Base-by-base conservation (phyloP, 2,888 invertebrate genomes). In the Clistopyga incitator region DNA sequence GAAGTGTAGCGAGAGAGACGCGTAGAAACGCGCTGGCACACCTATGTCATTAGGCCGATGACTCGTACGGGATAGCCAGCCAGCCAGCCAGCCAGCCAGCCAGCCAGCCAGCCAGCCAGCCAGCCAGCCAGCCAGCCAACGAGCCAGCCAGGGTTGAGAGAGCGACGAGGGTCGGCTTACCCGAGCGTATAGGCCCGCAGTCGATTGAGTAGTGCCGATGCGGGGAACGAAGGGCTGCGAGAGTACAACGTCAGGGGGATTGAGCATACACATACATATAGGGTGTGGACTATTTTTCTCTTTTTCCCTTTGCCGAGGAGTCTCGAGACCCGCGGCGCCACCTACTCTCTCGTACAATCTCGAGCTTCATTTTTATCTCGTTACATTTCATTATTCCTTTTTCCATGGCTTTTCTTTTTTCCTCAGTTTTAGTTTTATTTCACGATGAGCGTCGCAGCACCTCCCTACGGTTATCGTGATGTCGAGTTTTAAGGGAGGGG, bases 31-130 rank as follows among this genome's bases (percentile, higher is more conserved):
- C 65, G 78, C 65, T 70, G 81, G 84, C 83, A 90, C 89, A 89
- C 90, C 90, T 89, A 89, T 89, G 89, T 90, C 89, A 89, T 90
- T 90, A 90, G 89, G 86, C 84, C 89, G 87, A 88, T 89, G 88
- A 87, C 89, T 88, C 88, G 85, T 86, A 88, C 85, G 86, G 86
- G 87, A 88, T 88, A 87, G 87, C 84, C 86, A n/a, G n/a, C n/a
- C n/a, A n/a, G n/a, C n/a, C n/a, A n/a, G n/a, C n/a, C n/a, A n/a
- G n/a, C n/a, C n/a, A n/a, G n/a, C n/a, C n/a, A n/a, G n/a, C n/a
- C n/a, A n/a, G n/a, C n/a, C n/a, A n/a, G n/a, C n/a, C n/a, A n/a
- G n/a, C n/a, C n/a, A n/a, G n/a, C n/a, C n/a, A n/a, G n/a, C n/a
- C n/a, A n/a, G n/a, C n/a, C n/a, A n/a, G n/a, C n/a, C n/a, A n/a